Evolutionary conservation across 2,113 vertebrate genomes (phyloP).

Genomic region (Penelope pileata): DNA sequence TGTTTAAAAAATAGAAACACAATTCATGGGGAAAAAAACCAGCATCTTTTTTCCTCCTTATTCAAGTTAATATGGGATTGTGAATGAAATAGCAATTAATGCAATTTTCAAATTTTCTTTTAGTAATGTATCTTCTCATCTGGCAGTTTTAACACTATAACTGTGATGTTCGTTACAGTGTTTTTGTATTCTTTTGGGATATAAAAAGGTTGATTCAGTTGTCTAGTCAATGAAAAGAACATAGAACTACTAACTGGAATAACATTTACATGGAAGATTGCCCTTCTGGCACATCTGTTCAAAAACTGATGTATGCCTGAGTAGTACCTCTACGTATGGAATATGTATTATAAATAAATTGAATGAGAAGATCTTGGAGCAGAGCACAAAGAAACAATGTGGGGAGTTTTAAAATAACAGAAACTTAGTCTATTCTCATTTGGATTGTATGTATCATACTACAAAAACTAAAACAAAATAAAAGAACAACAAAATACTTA

Average conservation of each 20-base stretch:
- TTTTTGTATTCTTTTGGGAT: neutral
- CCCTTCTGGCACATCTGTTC: neutral
- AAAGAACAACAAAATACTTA: neutral
- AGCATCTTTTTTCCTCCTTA: neutral
- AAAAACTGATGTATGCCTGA: neutral
- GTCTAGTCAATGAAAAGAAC: neutral
- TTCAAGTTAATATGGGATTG: neutral
- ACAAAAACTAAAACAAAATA: neutral
- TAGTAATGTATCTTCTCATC: neutral
- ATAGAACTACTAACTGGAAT: neutral
- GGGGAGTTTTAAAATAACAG: neutral
- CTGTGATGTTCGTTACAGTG: neutral
- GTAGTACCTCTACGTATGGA: neutral
- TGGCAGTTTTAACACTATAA: neutral
- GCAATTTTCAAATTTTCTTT: slow-evolving; percentile 10
- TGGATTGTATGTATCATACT: neutral
- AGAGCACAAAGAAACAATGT: neutral
- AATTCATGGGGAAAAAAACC: neutral
- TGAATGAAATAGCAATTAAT: slow-evolving; percentile 14
- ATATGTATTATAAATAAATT: neutral
- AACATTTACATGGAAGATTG: neutral
- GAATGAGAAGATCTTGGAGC: neutral
- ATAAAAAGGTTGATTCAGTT: neutral
- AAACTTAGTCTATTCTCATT: neutral
- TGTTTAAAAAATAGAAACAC: neutral